Percentiles rank a stretch among this genome's conserved stretches.
phyloP scores from a whole-genome alignment of 2,797 vertebrate genomes.

The Pelodytes ibericus region DNA sequence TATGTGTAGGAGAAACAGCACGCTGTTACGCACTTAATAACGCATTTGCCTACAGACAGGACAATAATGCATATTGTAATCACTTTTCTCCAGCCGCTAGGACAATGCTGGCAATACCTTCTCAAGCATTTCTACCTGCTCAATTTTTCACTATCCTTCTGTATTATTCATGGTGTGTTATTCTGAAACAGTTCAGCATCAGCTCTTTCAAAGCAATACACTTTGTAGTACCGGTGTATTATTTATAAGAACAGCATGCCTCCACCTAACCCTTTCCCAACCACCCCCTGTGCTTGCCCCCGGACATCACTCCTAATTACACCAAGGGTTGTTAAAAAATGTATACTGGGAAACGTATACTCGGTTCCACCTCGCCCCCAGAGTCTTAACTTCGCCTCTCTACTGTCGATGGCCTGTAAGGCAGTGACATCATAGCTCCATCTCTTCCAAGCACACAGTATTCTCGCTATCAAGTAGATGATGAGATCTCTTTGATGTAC shows the following conservation, averaged over 20 bases:
- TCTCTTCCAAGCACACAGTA: not conserved
- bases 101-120: slow-evolving; percentile 79
- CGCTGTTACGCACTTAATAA: slow-evolving; percentile 78
- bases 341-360: slow-evolving; percentile 34
- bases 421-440: slow-evolving; percentile 7
- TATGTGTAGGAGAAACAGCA: slow-evolving; percentile 75
- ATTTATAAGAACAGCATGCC: slow-evolving; percentile 84
- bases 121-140: slow-evolving; percentile 83
- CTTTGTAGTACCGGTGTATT: slow-evolving; percentile 86
- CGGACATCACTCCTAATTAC: slow-evolving; percentile 59
- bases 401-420: not conserved
- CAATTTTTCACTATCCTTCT: slow-evolving; percentile 90
- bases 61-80: slow-evolving; percentile 84
- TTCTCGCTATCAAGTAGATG: not conserved
- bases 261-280: slow-evolving; percentile 66
- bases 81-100: slow-evolving; percentile 79
- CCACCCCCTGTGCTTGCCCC: slow-evolving; percentile 19
- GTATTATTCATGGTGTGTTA: slow-evolving; percentile 92
- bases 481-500: slow-evolving; percentile 10
- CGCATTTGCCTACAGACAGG: slow-evolving; percentile 79
- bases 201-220: slow-evolving; percentile 76
- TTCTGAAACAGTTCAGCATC: slow-evolving; percentile 82
- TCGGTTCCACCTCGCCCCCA: not conserved
- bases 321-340: slow-evolving; percentile 61
- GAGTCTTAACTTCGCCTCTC: not conserved